Conservation (phyloP, 64 coral and sea anemone species). For the Trachythela sp. region DNA sequence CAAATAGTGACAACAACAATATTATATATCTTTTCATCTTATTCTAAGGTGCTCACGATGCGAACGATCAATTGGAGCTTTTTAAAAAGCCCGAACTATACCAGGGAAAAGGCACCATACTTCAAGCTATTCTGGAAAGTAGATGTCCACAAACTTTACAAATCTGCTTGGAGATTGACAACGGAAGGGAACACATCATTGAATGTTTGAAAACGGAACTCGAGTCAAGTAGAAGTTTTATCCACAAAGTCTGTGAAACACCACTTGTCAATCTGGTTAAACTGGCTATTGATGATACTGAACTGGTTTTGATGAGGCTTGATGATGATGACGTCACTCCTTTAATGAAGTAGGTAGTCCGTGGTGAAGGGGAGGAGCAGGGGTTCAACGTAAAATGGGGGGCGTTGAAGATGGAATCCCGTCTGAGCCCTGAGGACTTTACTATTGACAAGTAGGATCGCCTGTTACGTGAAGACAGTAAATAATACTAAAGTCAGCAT, state of each 20-base stretch:
- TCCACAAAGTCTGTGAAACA: not conserved
- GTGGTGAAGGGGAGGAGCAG: too few species aligned
- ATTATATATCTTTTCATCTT: not conserved
- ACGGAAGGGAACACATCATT: not conserved
- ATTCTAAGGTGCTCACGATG: not conserved
- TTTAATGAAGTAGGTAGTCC: not conserved
- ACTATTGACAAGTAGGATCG: too few species aligned
- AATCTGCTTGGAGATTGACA: not conserved
- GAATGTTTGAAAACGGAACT: not conserved
- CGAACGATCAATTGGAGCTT: not conserved
- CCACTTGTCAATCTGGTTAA: not conserved
- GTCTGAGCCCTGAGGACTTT: not conserved
- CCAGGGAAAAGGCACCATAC: not conserved
- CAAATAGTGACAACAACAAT: too few species aligned
- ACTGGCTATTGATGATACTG: not conserved
- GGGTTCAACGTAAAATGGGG: not conserved
- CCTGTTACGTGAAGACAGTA: too few species aligned
- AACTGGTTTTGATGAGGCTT: not conserved
- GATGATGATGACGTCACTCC: not conserved
- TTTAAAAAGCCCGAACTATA: not conserved
- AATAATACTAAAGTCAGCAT: too few species aligned
- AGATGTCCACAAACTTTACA: not conserved
- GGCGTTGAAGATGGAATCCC: not conserved
- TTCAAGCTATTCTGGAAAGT: not conserved
- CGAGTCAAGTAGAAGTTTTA: not conserved